Conservation (phyloP, 53 echinoderm and acorn worm species). For the Henricia sp. region DNA sequence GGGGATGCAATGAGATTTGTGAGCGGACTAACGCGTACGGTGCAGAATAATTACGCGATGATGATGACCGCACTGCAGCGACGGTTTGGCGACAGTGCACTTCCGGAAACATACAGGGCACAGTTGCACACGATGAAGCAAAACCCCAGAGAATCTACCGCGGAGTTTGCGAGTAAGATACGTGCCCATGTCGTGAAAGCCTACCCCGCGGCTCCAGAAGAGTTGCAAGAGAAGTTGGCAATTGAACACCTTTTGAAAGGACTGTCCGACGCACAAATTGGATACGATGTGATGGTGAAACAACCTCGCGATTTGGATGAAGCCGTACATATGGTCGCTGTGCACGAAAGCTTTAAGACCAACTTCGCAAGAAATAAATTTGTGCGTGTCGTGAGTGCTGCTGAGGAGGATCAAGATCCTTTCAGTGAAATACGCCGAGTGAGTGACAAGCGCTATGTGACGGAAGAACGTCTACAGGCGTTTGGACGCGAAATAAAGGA, state of each 20-base stretch:
- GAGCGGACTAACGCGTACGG: neutral
- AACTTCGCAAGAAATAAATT: slow-evolving; percentile 7
- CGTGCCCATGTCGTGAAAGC: slow-evolving; percentile 10
- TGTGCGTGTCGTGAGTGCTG: slow-evolving; percentile 6
- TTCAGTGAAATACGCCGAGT: slow-evolving; percentile 13
- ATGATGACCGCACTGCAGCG: slow-evolving; percentile 6
- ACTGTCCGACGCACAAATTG: neutral
- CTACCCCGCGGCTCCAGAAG: neutral
- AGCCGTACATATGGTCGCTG: slow-evolving; percentile 13
- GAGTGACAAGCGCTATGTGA: slow-evolving; percentile 21
- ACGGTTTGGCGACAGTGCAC: slow-evolving; percentile 12
- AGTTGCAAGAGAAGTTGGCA: slow-evolving; percentile 16
- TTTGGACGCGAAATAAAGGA: slow-evolving; percentile 36
- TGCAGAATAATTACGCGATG: slow-evolving; percentile 3
- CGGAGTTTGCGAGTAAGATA: slow-evolving; percentile 33
- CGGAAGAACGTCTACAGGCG: slow-evolving; percentile 36
- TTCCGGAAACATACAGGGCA: slow-evolving; percentile 12
- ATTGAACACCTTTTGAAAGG: slow-evolving; percentile 14
- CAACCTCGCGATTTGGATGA: slow-evolving; percentile 10
- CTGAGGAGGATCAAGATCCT: neutral
- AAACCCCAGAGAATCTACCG: neutral
- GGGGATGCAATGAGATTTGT: slow-evolving; percentile 33
- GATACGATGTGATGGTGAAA: neutral
- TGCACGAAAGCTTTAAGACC: slow-evolving; percentile 2
- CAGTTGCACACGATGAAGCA: slow-evolving; percentile 15